Evolutionary conservation across 2,797 vertebrate species (phyloP).

Genomic region (Ctenopoma multispine): DNA sequence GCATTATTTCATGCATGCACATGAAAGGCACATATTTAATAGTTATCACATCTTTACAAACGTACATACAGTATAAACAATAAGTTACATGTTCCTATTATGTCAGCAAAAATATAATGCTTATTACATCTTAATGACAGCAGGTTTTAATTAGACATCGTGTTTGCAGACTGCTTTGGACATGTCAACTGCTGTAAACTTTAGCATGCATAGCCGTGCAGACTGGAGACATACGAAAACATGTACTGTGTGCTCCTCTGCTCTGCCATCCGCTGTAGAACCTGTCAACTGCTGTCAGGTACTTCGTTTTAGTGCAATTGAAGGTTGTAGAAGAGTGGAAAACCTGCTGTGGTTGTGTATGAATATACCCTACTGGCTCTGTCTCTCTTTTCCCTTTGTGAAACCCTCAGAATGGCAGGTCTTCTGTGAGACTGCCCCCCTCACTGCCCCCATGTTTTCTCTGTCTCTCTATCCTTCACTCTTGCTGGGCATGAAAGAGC

Average conservation of each 20-base stretch:
- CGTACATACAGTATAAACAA: slow-evolving; percentile 6
- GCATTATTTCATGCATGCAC: neutral
- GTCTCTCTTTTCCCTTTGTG: slow-evolving; percentile 43
- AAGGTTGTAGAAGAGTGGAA: slow-evolving; percentile 34
- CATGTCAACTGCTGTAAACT: slow-evolving; percentile 37
- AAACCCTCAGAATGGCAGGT: slow-evolving; percentile 62
- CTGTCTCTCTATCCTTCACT: slow-evolving; percentile 36
- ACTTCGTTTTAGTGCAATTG: slow-evolving; percentile 33
- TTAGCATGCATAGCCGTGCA: slow-evolving; percentile 62
- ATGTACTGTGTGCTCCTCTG: slow-evolving; percentile 27
- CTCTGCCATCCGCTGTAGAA: slow-evolving; percentile 39
- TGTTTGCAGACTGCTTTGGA: slow-evolving; percentile 16
- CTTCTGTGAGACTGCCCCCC: slow-evolving; percentile 30
- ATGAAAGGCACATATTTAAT: slow-evolving; percentile 20
- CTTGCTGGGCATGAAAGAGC: slow-evolving; percentile 51
- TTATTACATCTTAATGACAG: slow-evolving; percentile 35
- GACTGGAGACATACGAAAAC: slow-evolving; percentile 45
- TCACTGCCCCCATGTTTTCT: slow-evolving; percentile 33
- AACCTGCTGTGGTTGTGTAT: slow-evolving; percentile 43
- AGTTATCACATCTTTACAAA: slow-evolving; percentile 7
- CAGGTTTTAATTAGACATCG: slow-evolving; percentile 55
- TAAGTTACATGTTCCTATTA: slow-evolving; percentile 3
- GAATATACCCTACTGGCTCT: slow-evolving; percentile 43
- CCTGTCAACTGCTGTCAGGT: slow-evolving; percentile 62
- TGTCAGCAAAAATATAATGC: slow-evolving; percentile 29